Conservation (phyloP, 37 sponge, comb jelly and placozoan genomes). For the Ephydatia muelleri region DNA sequence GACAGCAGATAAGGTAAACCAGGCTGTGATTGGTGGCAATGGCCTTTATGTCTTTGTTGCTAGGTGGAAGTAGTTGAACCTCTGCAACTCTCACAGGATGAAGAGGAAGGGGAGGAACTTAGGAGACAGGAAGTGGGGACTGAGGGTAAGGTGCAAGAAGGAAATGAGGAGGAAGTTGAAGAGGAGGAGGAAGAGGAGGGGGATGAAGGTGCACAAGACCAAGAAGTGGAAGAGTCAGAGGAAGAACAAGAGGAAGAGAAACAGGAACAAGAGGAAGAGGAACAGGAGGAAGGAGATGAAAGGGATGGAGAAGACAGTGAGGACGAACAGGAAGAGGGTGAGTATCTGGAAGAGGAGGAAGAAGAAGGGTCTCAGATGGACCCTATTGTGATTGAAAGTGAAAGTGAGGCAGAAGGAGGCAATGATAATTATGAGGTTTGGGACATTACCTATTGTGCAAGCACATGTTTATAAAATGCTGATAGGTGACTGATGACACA, state of each 20-base stretch:
- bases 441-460: not conserved
- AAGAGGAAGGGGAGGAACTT: not conserved
- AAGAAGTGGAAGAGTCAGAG: slow-evolving; percentile 5
- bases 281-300: slow-evolving; percentile 14
- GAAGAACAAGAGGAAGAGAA: not conserved
- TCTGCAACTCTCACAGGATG: slow-evolving; percentile 1
- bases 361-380: not conserved
- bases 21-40: not conserved
- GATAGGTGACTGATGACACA: not conserved
- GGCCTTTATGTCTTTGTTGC: not conserved
- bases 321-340: not conserved
- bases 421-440: slow-evolving; percentile 8
- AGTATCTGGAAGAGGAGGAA: not conserved
- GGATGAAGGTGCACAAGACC: not conserved
- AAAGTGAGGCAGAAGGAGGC: not conserved
- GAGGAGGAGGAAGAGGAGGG: not conserved
- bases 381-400: slow-evolving; percentile 17
- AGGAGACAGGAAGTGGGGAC: not conserved
- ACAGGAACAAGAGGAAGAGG: not conserved
- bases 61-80: slow-evolving; percentile 11
- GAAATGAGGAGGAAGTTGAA: not conserved
- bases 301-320: not conserved
- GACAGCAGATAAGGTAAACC: not conserved
- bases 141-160: slow-evolving; percentile 10
- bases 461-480: not conserved